phyloP scores from a whole-genome alignment of 2,888 invertebrate species.

The Tenthredo mesomela region DNA sequence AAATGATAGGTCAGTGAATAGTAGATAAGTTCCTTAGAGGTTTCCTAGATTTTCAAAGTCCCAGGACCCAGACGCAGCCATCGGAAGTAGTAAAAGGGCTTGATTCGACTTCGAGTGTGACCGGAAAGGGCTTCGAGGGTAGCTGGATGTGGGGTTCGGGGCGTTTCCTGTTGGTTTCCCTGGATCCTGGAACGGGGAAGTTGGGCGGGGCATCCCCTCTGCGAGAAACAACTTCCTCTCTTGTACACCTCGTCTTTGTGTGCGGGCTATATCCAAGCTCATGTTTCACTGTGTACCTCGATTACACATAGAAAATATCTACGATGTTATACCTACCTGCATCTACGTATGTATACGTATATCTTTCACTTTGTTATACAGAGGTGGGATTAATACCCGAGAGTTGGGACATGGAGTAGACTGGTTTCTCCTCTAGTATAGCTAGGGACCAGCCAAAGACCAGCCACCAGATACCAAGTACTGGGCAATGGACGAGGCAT shows the following conservation, averaged over 20 bases:
- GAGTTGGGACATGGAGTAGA: conserved; percentile 28
- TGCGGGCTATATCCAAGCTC: background rate
- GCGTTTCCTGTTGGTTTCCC: conserved; percentile 48
- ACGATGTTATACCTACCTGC: conserved; percentile 30
- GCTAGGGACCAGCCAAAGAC: background rate
- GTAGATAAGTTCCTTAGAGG: background rate
- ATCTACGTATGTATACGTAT: background rate
- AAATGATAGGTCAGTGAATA: background rate
- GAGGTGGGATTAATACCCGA: conserved; percentile 11
- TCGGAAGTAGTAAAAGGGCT: conserved; percentile 43
- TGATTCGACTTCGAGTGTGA: conserved; percentile 29
- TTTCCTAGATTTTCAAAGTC: background rate
- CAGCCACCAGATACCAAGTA: background rate
- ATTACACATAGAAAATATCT: background rate
- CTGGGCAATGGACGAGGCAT: conserved; percentile 7
- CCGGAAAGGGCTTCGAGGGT: conserved; percentile 40
- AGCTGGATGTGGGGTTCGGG: conserved; percentile 33
- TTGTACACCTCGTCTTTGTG: background rate
- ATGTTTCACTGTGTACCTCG: background rate
- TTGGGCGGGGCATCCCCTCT: conserved; percentile 51
- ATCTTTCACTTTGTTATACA: conserved; percentile 8
- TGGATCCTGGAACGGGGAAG: conserved; percentile 38
- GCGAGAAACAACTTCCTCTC: conserved; percentile 46
- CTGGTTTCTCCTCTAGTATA: background rate
- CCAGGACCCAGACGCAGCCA: conserved; percentile 19